Base-by-base conservation (phyloP, 2,113 vertebrate genomes). In the Odobenus rosmarus region DNA sequence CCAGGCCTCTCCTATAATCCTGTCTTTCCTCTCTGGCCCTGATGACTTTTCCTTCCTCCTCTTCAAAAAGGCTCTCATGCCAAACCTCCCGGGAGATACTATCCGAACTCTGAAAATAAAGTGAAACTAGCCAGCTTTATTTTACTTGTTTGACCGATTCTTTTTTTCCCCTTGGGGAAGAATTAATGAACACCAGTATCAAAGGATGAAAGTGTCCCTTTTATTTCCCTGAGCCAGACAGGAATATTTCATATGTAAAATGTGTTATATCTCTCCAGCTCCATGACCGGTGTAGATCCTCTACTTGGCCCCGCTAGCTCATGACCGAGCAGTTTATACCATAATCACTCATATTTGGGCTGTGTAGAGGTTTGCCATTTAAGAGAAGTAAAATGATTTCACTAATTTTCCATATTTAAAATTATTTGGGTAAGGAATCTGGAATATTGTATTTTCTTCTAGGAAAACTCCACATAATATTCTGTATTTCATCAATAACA, bases 301-400 rank as follows among this genome's bases (percentile, higher is more conserved):
- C 0, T 1, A 42, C 19, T 10, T 28, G 15, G 23, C 21, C 69
- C 49, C 0, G 72, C 36, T 4, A 5, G 16, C 36, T 18, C 13
- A 2, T 0, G 5, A 0, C 62, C 0, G 5, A 33, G 42, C 6
- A 1, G 42, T 11, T 42, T 1, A 36, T 9, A 0, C 26, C 23
- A 4, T 11, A 3, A 1, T 3, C 7, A 0, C 8, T 7, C 39
- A 1, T 0, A 0, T 2, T 28, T 6, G 0, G 55, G 24, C 16
- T 3, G 13, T 5, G 8, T 0, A 18, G 64, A 77, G 51, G 15
- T 31, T 31, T 24, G 49, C 12, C 19, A 21, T 1, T 7, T 8
- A 36, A 24, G 36, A 42, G 36, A 15, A 62, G 57, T 46, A 46
- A 72, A 71, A 62, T 26, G 5, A 62, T 46, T 46, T 19, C 33